Evolutionary conservation across 2,113 vertebrate genomes (phyloP).

Genomic region (Paracanthobrama guichenoti): DNA sequence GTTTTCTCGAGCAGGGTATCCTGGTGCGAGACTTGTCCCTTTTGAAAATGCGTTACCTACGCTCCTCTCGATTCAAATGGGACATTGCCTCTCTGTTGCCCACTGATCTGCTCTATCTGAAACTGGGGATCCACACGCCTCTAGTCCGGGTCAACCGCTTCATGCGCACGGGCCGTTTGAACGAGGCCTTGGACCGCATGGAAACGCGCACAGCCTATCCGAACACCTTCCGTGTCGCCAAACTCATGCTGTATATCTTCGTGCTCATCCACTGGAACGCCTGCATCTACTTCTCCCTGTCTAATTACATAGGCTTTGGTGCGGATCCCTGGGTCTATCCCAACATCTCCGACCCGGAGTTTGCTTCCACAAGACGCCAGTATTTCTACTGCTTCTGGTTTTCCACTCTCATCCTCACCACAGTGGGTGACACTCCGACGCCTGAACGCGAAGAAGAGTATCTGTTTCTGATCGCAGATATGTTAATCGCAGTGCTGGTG

Average conservation of each 20-base stretch:
- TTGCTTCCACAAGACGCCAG: slow-evolving; percentile 73
- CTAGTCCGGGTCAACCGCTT: slow-evolving; percentile 84
- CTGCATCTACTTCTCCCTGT: slow-evolving; percentile 89
- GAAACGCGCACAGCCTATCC: slow-evolving; percentile 87
- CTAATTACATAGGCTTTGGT: slow-evolving; percentile 81
- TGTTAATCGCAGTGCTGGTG: slow-evolving; percentile 89
- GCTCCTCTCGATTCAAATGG: slow-evolving; percentile 73
- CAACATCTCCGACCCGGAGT: slow-evolving; percentile 70
- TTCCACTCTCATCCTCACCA: slow-evolving; percentile 86
- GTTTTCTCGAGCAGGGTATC: slow-evolving; percentile 86
- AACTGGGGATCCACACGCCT: slow-evolving; percentile 71
- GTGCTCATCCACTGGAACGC: slow-evolving; percentile 89
- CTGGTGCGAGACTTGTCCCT: slow-evolving; percentile 73
- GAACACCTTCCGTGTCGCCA: slow-evolving; percentile 83
- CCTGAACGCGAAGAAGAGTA: slow-evolving; percentile 80
- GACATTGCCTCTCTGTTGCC: slow-evolving; percentile 82
- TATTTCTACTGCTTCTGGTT: slow-evolving; percentile 95
- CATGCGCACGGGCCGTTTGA: slow-evolving; percentile 76
- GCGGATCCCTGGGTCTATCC: slow-evolving; percentile 87
- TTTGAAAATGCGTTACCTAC: slow-evolving; percentile 75
- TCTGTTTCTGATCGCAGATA: slow-evolving; percentile 84
- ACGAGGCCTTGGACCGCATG: slow-evolving; percentile 83
- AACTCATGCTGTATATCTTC: slow-evolving; percentile 87
- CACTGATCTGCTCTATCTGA: slow-evolving; percentile 81
- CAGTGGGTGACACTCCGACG: slow-evolving; percentile 80